phyloP scores from a whole-genome alignment of 64 coral and sea anemone species.

The Catalaphyllia jardinei region DNA sequence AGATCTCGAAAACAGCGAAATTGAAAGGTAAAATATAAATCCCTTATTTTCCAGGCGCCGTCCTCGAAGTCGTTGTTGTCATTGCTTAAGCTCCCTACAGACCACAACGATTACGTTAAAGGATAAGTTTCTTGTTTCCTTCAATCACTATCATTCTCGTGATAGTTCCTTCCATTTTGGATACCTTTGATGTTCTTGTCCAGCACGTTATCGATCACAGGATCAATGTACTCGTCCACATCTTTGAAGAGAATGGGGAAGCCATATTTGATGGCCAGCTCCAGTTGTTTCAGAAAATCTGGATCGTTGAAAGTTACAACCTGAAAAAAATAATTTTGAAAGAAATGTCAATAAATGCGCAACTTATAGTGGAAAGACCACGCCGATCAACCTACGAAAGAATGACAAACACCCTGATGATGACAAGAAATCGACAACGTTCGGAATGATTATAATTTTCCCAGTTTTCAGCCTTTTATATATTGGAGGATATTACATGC shows the following conservation, averaged over 20 bases:
- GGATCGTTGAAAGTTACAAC: constrained; percentile 97
- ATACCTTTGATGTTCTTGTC: constrained; percentile 98
- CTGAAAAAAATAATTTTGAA: constrained; percentile 37
- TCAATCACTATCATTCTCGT: not conserved
- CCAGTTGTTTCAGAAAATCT: constrained; percentile 97
- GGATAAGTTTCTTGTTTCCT: not conserved
- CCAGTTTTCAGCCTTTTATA: too few relatives aligned
- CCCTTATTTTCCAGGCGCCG: too few relatives aligned
- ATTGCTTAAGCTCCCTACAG: too few relatives aligned
- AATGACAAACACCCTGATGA: not conserved
- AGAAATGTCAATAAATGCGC: not conserved
- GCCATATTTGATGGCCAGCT: constrained; percentile 98
- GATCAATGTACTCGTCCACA: constrained; percentile 98
- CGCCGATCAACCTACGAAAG: not conserved
- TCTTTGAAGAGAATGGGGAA: constrained; percentile 99
- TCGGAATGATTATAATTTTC: too few relatives aligned
- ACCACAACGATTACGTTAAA: not conserved
- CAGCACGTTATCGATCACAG: constrained; percentile 98
- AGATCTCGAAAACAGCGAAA: too few relatives aligned
- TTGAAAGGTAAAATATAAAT: too few relatives aligned
- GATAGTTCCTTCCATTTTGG: not conserved
- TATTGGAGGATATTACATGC: too few relatives aligned
- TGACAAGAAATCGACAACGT: not conserved
- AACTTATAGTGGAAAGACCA: too few relatives aligned
- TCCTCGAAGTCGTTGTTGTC: too few relatives aligned